Percentiles rank a stretch among this genome's conserved stretches.
Evolutionary conservation across 2,888 invertebrate genomes (phyloP).

Genomic region (Drosophila formosana): DNA sequence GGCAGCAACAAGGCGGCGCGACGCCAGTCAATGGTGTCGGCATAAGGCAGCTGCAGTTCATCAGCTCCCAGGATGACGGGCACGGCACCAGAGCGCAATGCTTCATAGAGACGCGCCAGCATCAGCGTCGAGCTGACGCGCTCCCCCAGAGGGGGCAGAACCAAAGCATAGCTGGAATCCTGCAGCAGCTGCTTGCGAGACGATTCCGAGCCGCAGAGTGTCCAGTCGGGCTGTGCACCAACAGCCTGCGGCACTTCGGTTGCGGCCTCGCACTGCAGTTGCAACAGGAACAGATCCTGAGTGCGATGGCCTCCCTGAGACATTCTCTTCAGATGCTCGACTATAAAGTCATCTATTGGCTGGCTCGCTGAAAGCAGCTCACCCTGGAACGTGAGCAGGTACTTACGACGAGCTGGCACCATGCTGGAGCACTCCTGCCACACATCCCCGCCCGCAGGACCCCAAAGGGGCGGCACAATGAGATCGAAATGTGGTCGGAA

Average conservation of each 20-base stretch:
- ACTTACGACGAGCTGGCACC: slow-evolving; percentile 94
- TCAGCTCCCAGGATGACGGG: slow-evolving; percentile 95
- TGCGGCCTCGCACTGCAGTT: slow-evolving; percentile 93
- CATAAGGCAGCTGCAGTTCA: slow-evolving; percentile 91
- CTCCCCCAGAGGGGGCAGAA: slow-evolving; percentile 91
- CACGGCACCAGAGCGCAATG: slow-evolving; percentile 94
- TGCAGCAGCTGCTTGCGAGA: slow-evolving; percentile 90
- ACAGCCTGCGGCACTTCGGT: slow-evolving; percentile 88
- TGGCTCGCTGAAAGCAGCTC: slow-evolving; percentile 85
- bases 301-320: slow-evolving; percentile 86
- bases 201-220: slow-evolving; percentile 93
- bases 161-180: slow-evolving; percentile 94
- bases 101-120: slow-evolving; percentile 93
- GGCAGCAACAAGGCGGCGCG: slow-evolving; percentile 89
- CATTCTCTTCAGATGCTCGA: slow-evolving; percentile 89
- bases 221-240: slow-evolving; percentile 90
- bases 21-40: slow-evolving; percentile 93
- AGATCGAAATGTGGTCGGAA: slow-evolving; percentile 94
- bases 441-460: slow-evolving; percentile 94
- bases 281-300: slow-evolving; percentile 91
- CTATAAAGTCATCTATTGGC: slow-evolving; percentile 88
- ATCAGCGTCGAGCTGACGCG: slow-evolving; percentile 90
- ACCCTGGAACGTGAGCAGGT: slow-evolving; percentile 93
- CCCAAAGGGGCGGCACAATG: slow-evolving; percentile 93
- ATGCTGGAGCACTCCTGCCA: slow-evolving; percentile 95